Percentiles rank a stretch among this genome's conserved stretches.
phyloP scores from a whole-genome alignment of 2,797 vertebrate genomes.

The Silurus aristotelis region DNA sequence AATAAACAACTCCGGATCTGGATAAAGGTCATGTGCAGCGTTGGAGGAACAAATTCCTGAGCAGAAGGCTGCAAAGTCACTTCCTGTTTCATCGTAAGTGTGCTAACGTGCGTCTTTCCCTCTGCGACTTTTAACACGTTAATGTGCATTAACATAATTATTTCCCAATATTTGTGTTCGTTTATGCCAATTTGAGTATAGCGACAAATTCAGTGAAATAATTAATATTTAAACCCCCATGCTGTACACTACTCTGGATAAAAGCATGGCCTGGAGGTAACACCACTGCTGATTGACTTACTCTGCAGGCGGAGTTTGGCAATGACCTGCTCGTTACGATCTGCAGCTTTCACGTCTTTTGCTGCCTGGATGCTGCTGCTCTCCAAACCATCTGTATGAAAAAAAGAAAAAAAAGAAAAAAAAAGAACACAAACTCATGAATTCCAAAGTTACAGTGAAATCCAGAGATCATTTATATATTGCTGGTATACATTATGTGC shows the following conservation, averaged over 20 bases:
- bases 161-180: too few species aligned
- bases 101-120: background rate
- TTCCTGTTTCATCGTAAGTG: constrained; percentile 32
- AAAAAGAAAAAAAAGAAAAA: constrained; percentile 29
- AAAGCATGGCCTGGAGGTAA: background rate
- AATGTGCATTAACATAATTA: too few species aligned
- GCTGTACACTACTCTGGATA: background rate
- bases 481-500: too few species aligned
- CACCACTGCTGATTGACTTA: constrained; percentile 66
- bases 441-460: background rate
- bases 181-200: too few species aligned
- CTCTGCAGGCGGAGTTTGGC: constrained; percentile 91
- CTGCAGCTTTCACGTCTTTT: constrained; percentile 86
- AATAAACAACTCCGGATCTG: constrained; percentile 15
- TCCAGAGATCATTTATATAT: too few species aligned
- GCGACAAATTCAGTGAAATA: too few species aligned
- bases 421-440: constrained; percentile 20
- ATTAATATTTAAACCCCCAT: too few species aligned
- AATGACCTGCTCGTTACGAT: constrained; percentile 88
- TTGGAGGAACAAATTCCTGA: constrained; percentile 67
- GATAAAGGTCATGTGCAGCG: constrained; percentile 24
- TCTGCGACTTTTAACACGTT: background rate
- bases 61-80: constrained; percentile 37
- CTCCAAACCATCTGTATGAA: constrained; percentile 85
- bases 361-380: constrained; percentile 87